Base-by-base conservation (phyloP, 2,113 vertebrate species). In the Rallus limicola region DNA sequence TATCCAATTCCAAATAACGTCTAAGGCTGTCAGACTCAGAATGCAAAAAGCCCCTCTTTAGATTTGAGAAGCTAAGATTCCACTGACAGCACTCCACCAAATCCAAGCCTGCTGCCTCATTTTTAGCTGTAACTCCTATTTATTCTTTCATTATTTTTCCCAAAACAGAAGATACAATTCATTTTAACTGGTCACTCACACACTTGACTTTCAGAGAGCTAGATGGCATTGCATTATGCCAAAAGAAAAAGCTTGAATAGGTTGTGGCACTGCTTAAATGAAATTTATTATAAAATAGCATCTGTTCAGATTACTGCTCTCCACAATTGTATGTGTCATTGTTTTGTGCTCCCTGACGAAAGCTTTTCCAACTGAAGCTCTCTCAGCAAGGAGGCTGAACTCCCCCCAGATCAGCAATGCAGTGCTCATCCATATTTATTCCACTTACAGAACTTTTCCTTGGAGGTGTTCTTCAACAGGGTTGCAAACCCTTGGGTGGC, bases 401-500 rank as follows among this genome's bases (percentile, higher is more conserved):
- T 85, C 87, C 53, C 17, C 62, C 40, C 44, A 64, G 74, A 38
- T 26, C 38, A 56, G 16, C 25, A 21, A 6, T 8, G 10, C 64
- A 31, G 9, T 1, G 3, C 6, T 19, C 40, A 31, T 11, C 3
- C 31, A 15, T 11, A 15, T 53, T 70, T 75, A 63, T 56, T 53
- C 31, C 52, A 38, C 48, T 59, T 53, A 6, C 5, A 52, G 34
- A 86, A 25, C 13, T 42, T 40, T 74, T 81, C 16, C 48, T 62
- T 33, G 17, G 5, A 69, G 48, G 28, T 10, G 60, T 34, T 74
- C 67, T 34, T 46, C 31, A 28, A 12, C 2, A 52, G n/a, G 20
- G 17, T 5, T 23, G 16, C 3, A 3, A 64, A 70, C 8, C 4
- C 20, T 60, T 11, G 4, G 0, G 18, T 1, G 68, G 42, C 40